phyloP scores from a whole-genome alignment of 2,113 vertebrate genomes.

The Calidris pugnax region DNA sequence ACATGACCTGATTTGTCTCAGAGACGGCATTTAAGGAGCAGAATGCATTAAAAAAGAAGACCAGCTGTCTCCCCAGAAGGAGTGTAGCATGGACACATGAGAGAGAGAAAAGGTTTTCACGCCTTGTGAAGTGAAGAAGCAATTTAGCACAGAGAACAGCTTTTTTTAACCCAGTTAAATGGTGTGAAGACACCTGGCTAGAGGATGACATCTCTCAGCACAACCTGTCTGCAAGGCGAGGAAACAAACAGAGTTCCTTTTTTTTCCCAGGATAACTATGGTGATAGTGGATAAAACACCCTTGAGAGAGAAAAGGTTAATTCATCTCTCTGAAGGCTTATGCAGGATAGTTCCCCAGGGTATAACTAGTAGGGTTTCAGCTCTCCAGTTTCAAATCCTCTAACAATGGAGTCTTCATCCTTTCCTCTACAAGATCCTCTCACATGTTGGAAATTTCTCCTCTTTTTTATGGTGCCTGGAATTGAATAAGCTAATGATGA shows the following conservation, averaged over 20 bases:
- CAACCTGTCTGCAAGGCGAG: not conserved
- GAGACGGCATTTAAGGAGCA: not conserved
- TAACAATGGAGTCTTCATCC: not conserved
- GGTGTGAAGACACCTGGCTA: conserved; percentile 73
- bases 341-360: not conserved
- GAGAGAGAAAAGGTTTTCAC: conserved; percentile 47
- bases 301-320: conserved; percentile 31
- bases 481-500: not conserved
- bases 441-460: not conserved
- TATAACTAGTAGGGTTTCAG: not conserved
- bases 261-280: not conserved
- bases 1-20: conserved; percentile 20
- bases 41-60: not conserved
- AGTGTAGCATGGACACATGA: not conserved
- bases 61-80: conserved; percentile 65
- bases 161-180: conserved; percentile 68
- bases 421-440: not conserved
- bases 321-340: not conserved
- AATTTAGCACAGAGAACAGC: conserved; percentile 66
- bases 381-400: not conserved
- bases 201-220: conserved; percentile 63
- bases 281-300: not conserved
- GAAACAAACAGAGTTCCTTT: conserved; percentile 40
- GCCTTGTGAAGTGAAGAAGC: conserved; percentile 53
- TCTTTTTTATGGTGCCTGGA: not conserved